Evolutionary conservation across 2,888 invertebrate genomes (phyloP), one percentile per base, ranked within the genome.

Genomic region (Amphipyra tragopoginis): DNA sequence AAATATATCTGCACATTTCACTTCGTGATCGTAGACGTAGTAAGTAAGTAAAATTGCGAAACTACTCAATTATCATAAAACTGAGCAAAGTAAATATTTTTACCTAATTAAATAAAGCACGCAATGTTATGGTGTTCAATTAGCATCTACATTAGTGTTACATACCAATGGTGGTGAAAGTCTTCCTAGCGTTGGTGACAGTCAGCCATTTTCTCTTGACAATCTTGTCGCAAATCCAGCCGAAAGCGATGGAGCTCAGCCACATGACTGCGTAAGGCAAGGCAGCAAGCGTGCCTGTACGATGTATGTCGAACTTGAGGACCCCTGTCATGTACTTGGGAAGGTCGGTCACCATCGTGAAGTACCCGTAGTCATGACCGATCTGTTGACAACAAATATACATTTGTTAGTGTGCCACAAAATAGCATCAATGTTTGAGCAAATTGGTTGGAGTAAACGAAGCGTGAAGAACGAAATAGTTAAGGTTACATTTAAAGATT

Each of bases 361-460:
- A 97, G 86, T 97, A 96, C 1, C 96, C 96, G 95, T 96, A 97
- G 82, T 96, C 96, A 86, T 97, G 97, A 21, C 96, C 96, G 47
- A 96, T 94, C 94, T 94, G 83, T 68, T 45, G 61, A 36, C 36
- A 56, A 51, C 7, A 15, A 51, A 40, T 26, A 13, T 51, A 2
- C 2, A 2, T 21, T 42, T 5, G 38, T 68, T 49, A 43, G 21
- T 13, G 34, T 54, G 33, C 9, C 7, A 48, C 11, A 13, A 39
- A 45, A n/a, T 40, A 40, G 7, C 29, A 45, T 29, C 44, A n/a
- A 21, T 39, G 33, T 47, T 47, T 34, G 11, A 8, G 33, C 5
- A 8, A 21, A 21, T 21, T 21, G 21, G 21, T 21, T 21, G 21
- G 21, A 21, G 21, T 21, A 21, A 21, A 21, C 21, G 21, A 21